A percentile compares a stretch with the other conserved stretches of the same genome.
Conservation (phyloP, 2,113 vertebrate species). For the Psilopsiagon aymara region DNA sequence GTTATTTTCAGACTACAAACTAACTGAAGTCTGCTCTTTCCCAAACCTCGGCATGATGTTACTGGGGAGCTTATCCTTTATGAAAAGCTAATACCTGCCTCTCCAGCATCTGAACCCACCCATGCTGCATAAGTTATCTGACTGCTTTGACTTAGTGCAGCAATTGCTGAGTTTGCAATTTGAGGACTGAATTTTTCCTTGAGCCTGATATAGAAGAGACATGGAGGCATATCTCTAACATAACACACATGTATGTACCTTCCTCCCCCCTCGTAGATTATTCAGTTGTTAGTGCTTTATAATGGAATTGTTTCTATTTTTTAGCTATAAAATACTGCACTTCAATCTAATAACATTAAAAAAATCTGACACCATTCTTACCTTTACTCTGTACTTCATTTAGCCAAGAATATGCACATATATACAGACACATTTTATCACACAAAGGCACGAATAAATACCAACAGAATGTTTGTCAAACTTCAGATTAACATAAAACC, state of each 20-base stretch:
- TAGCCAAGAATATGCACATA: neutral
- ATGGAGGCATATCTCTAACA: neutral
- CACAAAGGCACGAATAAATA: neutral
- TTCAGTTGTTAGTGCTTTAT: neutral
- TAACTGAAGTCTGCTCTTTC: neutral
- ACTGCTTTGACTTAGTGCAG: neutral
- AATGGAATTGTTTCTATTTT: neutral
- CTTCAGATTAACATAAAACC: neutral
- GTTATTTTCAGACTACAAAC: neutral
- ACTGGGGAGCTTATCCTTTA: neutral
- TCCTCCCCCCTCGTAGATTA: neutral
- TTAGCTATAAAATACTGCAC: neutral
- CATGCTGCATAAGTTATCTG: neutral
- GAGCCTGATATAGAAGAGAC: neutral
- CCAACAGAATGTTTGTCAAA: slow-evolving; percentile 29
- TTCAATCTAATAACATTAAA: neutral
- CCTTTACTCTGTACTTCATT: neutral
- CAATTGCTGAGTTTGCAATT: neutral
- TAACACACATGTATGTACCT: neutral
- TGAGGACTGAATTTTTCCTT: neutral
- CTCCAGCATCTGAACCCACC: neutral
- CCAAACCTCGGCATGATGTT: neutral
- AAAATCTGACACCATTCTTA: neutral
- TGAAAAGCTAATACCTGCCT: neutral
- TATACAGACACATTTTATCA: neutral